A percentile compares a stretch with the other conserved stretches of the same genome.
phyloP scores from a whole-genome alignment of 2,113 vertebrate species.

The Drymodes brunneopygia region DNA sequence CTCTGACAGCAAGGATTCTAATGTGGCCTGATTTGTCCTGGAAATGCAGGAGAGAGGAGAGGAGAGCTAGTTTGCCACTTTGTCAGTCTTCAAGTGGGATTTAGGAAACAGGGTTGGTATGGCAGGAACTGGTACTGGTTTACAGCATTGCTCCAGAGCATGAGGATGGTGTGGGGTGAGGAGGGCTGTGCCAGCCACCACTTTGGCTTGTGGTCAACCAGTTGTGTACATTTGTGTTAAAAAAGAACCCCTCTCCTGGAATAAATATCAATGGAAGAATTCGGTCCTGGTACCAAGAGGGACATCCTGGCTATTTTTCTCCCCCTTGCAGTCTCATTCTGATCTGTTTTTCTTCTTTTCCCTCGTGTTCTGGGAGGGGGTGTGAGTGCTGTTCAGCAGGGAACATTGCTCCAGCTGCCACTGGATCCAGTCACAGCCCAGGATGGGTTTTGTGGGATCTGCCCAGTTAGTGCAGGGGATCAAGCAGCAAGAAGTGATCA shows the following conservation, averaged over 20 bases:
- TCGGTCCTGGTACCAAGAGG: not conserved
- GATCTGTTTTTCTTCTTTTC: not conserved
- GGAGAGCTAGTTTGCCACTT: not conserved
- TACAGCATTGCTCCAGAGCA: not conserved
- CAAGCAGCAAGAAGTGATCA: not conserved
- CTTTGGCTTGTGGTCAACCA: rapidly evolving
- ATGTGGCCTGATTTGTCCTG: not conserved
- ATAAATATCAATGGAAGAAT: not conserved
- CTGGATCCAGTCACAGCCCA: rapidly evolving
- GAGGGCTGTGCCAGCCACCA: rapidly evolving
- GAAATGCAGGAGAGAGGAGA: not conserved
- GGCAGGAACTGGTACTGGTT: not conserved
- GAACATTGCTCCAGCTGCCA: not conserved
- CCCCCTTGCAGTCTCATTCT: not conserved
- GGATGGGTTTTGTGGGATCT: not conserved
- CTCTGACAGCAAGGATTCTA: not conserved
- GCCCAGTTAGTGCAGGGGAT: not conserved
- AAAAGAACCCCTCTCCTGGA: not conserved
- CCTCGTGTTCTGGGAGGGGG: not conserved
- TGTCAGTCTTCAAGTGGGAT: not conserved
- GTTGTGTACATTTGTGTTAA: rapidly evolving
- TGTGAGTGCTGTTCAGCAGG: not conserved
- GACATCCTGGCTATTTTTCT: not conserved
- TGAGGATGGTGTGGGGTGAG: rapidly evolving
- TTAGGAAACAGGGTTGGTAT: not conserved